Evolutionary conservation across 2,113 vertebrate species (phyloP).

Genomic region (Tyrannus savana): DNA sequence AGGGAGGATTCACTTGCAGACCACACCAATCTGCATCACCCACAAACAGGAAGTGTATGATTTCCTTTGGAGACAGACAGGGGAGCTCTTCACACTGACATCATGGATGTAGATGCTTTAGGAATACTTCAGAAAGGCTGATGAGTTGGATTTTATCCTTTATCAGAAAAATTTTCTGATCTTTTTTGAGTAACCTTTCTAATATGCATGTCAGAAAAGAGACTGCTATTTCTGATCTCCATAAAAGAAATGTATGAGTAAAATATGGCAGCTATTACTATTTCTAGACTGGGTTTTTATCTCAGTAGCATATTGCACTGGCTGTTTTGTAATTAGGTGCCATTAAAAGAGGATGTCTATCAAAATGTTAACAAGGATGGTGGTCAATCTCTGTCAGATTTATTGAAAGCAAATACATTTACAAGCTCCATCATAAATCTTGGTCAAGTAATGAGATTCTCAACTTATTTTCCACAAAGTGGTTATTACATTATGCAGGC

Average conservation of each 20-base stretch:
- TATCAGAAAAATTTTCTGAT: neutral
- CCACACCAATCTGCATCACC: neutral
- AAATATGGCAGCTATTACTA: conserved; percentile 33
- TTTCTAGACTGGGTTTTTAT: conserved; percentile 44
- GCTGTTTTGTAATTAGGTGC: conserved; percentile 50
- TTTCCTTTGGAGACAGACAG: neutral
- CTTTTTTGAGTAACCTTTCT: conserved; percentile 2
- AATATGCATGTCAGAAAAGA: neutral
- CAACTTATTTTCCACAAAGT: conserved; percentile 49
- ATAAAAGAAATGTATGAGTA: conserved; percentile 22
- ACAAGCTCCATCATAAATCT: conserved; percentile 41
- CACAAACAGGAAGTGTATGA: neutral
- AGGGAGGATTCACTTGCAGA: neutral
- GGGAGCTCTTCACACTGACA: neutral
- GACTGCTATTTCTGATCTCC: conserved; percentile 22
- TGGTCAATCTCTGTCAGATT: conserved; percentile 43
- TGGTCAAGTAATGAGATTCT: conserved; percentile 41
- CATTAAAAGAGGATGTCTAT: conserved; percentile 32
- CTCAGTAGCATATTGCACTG: neutral
- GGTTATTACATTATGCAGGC: conserved; percentile 30
- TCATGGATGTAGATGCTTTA: neutral
- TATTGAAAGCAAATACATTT: conserved; percentile 62
- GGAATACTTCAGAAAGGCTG: neutral
- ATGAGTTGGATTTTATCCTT: neutral
- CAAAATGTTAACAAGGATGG: conserved; percentile 43